These are phyloP conservation scores for Lamellibrachia luymesi DNA, from an alignment of 1,140 invertebrate genomes.

Conservation along the genomic window DNA sequence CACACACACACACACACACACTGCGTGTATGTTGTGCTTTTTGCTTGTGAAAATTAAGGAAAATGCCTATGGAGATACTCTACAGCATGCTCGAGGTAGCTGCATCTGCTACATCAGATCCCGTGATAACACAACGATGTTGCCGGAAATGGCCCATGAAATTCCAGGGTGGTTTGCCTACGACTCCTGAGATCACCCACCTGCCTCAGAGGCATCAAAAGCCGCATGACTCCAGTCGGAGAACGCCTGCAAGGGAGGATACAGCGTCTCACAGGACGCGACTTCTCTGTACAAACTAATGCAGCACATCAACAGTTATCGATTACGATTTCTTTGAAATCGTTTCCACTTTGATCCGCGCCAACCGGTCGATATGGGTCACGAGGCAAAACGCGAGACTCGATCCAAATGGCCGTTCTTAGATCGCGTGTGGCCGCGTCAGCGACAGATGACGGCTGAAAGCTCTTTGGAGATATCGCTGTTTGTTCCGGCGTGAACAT, in stretches of 20 bases:
- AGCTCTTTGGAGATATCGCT: background rate
- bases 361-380: background rate
- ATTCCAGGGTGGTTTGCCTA: background rate
- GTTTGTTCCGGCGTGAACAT: background rate
- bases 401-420: background rate
- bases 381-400: background rate
- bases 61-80: too few species aligned
- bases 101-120: too few species aligned
- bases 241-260: background rate
- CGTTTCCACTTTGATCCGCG: background rate
- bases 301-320: background rate
- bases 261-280: background rate
- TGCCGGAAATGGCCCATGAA: background rate
- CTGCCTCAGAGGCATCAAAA: background rate
- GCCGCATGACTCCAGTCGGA: background rate
- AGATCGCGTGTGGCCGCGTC: background rate
- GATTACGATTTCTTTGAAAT: background rate
- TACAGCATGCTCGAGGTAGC: too few species aligned
- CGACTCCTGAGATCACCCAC: background rate
- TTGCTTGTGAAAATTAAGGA: too few species aligned
- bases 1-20: too few species aligned
- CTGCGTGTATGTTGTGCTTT: too few species aligned
- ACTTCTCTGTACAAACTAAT: background rate
- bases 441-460: background rate
- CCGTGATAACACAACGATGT: background rate